Conservation (phyloP, 2,888 invertebrate genomes). For the Norana najaformis region DNA sequence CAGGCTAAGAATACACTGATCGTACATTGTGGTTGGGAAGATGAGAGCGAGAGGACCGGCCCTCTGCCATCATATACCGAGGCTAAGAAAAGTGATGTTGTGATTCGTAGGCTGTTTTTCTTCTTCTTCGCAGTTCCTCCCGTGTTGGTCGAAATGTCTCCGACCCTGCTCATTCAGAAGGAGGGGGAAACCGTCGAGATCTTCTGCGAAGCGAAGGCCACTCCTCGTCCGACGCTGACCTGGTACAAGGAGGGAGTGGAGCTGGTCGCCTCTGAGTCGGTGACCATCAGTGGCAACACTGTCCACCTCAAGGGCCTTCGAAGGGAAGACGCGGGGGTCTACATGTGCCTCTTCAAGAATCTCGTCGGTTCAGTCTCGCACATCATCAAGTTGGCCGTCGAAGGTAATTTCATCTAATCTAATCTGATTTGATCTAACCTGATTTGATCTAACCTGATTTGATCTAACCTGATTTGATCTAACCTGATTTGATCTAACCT, state of each 20-base stretch:
- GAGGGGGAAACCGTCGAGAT: slow-evolving; percentile 89
- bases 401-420: slow-evolving; percentile 67
- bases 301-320: slow-evolving; percentile 80
- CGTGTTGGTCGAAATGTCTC: slow-evolving; percentile 43
- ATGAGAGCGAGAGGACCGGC: too few relatives aligned
- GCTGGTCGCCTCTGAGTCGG: slow-evolving; percentile 37
- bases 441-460: not conserved
- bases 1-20: too few relatives aligned
- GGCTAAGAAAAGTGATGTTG: too few relatives aligned
- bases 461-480: not conserved
- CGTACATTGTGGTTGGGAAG: too few relatives aligned
- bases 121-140: slow-evolving; percentile 42
- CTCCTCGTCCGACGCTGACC: slow-evolving; percentile 89
- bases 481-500: not conserved
- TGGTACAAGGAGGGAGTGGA: slow-evolving; percentile 79
- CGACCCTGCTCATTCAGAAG: slow-evolving; percentile 44
- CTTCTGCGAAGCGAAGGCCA: slow-evolving; percentile 91
- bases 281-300: slow-evolving; percentile 39
- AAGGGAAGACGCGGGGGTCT: slow-evolving; percentile 92
- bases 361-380: slow-evolving; percentile 94
- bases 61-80: too few relatives aligned
- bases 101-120: not conserved
- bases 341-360: slow-evolving; percentile 92
- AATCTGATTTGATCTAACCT: not conserved
- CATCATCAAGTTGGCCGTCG: slow-evolving; percentile 91